Percentiles rank a stretch among this genome's conserved stretches.
These are phyloP conservation scores for Drosophila recens DNA, from an alignment of 2,888 invertebrate species.

Conservation along the genomic window DNA sequence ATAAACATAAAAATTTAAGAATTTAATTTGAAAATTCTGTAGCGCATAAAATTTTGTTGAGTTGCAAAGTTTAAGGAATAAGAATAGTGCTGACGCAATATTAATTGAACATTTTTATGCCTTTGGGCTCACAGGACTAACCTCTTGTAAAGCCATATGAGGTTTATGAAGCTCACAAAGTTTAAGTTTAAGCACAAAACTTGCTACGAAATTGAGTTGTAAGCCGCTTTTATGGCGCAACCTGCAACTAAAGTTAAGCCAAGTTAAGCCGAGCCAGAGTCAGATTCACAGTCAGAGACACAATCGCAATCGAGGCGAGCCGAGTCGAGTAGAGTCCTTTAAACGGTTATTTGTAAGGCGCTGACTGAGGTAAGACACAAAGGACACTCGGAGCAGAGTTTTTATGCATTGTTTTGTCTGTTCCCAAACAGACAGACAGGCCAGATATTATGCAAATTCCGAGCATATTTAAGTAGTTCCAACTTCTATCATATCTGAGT, in stretches of 20 bases:
- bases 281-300: slow-evolving; percentile 4
- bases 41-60: background rate
- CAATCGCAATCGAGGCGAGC: slow-evolving; percentile 5
- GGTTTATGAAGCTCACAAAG: slow-evolving; percentile 39
- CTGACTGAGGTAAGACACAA: background rate
- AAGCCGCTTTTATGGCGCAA: slow-evolving; percentile 41
- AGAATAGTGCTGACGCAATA: background rate
- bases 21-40: slow-evolving; percentile 2
- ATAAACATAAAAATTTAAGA: background rate
- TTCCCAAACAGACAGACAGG: background rate
- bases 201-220: slow-evolving; percentile 48
- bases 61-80: background rate
- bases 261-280: slow-evolving; percentile 28
- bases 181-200: slow-evolving; percentile 42
- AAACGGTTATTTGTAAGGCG: slow-evolving; percentile 31
- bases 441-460: slow-evolving; percentile 53
- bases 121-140: slow-evolving; percentile 1
- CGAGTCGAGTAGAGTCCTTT: slow-evolving; percentile 25
- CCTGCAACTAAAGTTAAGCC: slow-evolving; percentile 29
- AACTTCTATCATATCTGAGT: slow-evolving; percentile 11
- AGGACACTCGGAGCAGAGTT: background rate
- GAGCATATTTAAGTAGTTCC: slow-evolving; percentile 33
- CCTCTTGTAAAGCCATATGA: slow-evolving; percentile 35
- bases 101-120: slow-evolving; percentile 38
- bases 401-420: slow-evolving; percentile 31